A percentile compares a stretch with the other conserved stretches of the same genome.
Evolutionary conservation across 2,113 vertebrate species (phyloP).

Genomic region (Menidia beryllina): DNA sequence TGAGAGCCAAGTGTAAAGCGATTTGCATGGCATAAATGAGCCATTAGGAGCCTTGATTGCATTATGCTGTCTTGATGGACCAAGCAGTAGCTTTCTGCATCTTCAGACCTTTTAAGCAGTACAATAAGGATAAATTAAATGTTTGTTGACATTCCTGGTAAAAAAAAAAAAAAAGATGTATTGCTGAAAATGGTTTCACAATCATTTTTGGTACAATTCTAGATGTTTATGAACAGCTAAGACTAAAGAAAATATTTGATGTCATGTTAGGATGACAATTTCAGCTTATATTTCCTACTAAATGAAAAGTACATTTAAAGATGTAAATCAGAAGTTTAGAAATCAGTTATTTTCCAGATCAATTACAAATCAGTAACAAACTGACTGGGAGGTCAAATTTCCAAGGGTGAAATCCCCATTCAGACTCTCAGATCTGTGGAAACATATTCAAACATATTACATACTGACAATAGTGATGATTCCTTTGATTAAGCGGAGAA

Average conservation of each 20-base stretch:
- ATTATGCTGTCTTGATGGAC: constrained; percentile 19
- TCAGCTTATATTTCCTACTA: background rate
- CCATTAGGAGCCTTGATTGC: constrained; percentile 38
- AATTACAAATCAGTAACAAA: background rate
- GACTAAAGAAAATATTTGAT: background rate
- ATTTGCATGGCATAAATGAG: constrained; percentile 39
- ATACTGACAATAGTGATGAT: constrained; percentile 15
- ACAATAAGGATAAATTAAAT: background rate
- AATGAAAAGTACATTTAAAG: background rate
- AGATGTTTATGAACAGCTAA: background rate
- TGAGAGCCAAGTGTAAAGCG: constrained; percentile 34
- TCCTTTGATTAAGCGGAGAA: constrained; percentile 13
- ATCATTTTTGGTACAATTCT: background rate
- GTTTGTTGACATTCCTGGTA: background rate
- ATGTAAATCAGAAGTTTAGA: constrained; percentile 4
- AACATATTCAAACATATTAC: constrained; percentile 26
- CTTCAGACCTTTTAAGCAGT: constrained; percentile 1
- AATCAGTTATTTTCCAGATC: constrained; percentile 9
- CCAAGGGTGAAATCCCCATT: constrained; percentile 10
- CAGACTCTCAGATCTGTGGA: background rate
- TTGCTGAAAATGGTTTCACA: background rate
- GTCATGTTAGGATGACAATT: constrained; percentile 8
- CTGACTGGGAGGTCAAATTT: constrained; percentile 13
- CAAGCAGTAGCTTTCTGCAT: background rate
- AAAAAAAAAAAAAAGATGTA: too few relatives aligned